Conservation (phyloP, 2,888 invertebrate species). For the Nephrocerus scutellatus region DNA sequence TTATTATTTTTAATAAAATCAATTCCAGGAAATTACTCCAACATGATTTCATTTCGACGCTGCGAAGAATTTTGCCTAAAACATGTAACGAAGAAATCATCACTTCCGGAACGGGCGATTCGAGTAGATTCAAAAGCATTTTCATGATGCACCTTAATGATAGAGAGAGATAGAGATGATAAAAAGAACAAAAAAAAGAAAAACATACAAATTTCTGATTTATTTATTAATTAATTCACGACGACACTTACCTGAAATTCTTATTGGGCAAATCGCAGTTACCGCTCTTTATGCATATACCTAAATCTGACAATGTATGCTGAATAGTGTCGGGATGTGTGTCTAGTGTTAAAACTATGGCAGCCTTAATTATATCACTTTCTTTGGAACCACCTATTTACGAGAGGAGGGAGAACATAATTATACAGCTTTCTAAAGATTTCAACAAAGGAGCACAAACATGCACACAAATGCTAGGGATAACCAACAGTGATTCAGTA, state of each 20-base stretch:
- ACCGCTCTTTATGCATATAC: slow-evolving; percentile 49
- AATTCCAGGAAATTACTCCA: slow-evolving; percentile 89
- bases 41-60: slow-evolving; percentile 64
- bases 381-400: slow-evolving; percentile 43
- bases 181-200: slow-evolving; percentile 17
- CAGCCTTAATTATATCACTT: slow-evolving; percentile 48
- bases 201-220: slow-evolving; percentile 1
- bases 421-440: too few relatives aligned
- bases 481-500: too few relatives aligned
- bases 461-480: too few relatives aligned
- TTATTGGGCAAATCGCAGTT: slow-evolving; percentile 50
- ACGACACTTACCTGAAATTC: slow-evolving; percentile 47
- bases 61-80: slow-evolving; percentile 76
- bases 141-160: slow-evolving; percentile 63
- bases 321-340: slow-evolving; percentile 39
- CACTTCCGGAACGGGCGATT: slow-evolving; percentile 52
- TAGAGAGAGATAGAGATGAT: too few relatives aligned
- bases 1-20: slow-evolving; percentile 79
- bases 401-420: too few relatives aligned
- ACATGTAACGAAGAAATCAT: slow-evolving; percentile 73
- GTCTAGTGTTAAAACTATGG: slow-evolving; percentile 41
- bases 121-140: slow-evolving; percentile 68
- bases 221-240: not conserved
- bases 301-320: slow-evolving; percentile 48
- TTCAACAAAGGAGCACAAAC: too few relatives aligned